phyloP scores from a whole-genome alignment of 2,797 vertebrate species.

The Scolopax bukidnonensis region DNA sequence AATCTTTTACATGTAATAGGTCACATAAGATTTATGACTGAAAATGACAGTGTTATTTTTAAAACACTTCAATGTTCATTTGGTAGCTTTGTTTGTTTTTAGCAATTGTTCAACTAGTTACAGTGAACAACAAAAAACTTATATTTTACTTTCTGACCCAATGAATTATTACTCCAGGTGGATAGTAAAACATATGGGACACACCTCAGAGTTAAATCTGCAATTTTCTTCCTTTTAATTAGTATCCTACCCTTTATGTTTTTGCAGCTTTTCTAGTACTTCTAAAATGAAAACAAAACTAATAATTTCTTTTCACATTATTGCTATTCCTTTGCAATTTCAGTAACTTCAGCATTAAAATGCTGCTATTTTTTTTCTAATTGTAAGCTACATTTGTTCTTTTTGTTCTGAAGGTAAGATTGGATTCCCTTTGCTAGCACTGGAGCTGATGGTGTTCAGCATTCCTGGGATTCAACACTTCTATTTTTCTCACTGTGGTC shows the following conservation, averaged over 20 bases:
- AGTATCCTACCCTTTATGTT: background rate
- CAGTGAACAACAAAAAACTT: background rate
- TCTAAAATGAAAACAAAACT: background rate
- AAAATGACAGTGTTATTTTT: background rate
- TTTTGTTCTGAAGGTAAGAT: background rate
- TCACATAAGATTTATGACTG: background rate
- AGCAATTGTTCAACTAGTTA: background rate
- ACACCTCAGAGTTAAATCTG: background rate
- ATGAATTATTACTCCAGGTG: background rate
- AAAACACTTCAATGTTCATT: background rate
- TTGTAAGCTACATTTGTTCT: background rate
- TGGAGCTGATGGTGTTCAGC: background rate
- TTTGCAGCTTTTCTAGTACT: background rate
- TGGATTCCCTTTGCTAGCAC: background rate
- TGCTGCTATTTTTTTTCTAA: background rate
- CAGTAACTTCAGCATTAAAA: background rate
- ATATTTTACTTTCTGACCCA: background rate
- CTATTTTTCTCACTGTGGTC: background rate
- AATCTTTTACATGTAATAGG: background rate
- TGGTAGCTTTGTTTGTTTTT: background rate
- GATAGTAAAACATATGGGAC: background rate
- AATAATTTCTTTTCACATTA: background rate
- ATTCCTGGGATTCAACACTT: background rate
- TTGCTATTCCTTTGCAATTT: background rate
- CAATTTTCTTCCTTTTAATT: background rate